A percentile compares a stretch with the other conserved stretches of the same genome.
Conservation (phyloP, 2,888 invertebrate genomes). For the Iselma pallidipennis region DNA sequence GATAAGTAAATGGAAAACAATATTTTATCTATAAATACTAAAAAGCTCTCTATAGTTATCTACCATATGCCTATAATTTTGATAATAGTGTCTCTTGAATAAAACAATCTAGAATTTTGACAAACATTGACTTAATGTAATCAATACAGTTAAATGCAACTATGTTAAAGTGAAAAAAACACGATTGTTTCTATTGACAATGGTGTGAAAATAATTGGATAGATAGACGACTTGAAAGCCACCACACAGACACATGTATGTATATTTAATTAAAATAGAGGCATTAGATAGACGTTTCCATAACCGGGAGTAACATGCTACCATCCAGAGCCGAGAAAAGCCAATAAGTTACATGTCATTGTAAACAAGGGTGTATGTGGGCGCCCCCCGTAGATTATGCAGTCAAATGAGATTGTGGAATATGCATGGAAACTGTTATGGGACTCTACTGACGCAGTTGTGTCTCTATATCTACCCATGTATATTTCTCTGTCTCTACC, state of each 20-base stretch:
- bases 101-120: no score
- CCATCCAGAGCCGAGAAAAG: constrained; percentile 34
- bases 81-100: no score
- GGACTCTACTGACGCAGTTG: constrained; percentile 32
- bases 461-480: constrained; percentile 5
- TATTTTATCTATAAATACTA: no score
- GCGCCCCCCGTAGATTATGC: constrained; percentile 47
- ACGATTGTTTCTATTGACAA: no score
- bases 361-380: constrained; percentile 50
- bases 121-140: no score
- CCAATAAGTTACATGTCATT: constrained; percentile 49
- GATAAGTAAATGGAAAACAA: no score
- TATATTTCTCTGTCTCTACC: constrained; percentile 5
- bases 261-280: background rate
- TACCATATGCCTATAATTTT: no score
- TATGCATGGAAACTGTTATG: constrained; percentile 53
- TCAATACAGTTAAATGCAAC: no score
- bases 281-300: background rate
- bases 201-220: background rate
- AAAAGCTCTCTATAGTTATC: no score
- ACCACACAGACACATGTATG: no score
- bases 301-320: constrained; percentile 34
- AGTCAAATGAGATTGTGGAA: constrained; percentile 56
- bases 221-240: background rate
- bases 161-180: no score